These are phyloP conservation scores for Channa maculata DNA, from an alignment of 2,113 vertebrate genomes.

Conservation along the genomic window DNA sequence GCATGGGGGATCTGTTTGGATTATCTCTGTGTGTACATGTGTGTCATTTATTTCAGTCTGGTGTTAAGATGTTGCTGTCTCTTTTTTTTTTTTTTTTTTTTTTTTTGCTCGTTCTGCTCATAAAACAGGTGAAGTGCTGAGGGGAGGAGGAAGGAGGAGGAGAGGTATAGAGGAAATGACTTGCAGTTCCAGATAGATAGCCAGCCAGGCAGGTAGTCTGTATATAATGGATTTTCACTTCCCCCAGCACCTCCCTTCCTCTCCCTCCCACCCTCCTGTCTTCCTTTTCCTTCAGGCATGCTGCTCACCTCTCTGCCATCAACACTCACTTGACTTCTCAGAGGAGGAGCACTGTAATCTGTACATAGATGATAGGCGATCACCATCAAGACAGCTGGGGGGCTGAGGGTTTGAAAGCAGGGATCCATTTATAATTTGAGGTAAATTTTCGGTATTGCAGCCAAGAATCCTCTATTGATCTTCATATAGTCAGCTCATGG, in stretches of 20 bases:
- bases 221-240: slow-evolving; percentile 70
- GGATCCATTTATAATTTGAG: neutral
- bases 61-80: slow-evolving; percentile 38
- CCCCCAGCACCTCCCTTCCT: slow-evolving; percentile 18
- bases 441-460: neutral
- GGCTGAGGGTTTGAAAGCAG: neutral
- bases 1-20: slow-evolving; percentile 16
- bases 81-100: neutral
- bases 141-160: slow-evolving; percentile 18
- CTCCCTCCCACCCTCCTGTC: slow-evolving; percentile 3
- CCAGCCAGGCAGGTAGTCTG: slow-evolving; percentile 57
- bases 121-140: slow-evolving; percentile 55
- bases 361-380: slow-evolving; percentile 20
- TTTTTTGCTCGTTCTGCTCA: slow-evolving; percentile 30
- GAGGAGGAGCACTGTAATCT: slow-evolving; percentile 31
- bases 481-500: slow-evolving; percentile 11
- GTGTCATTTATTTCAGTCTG: slow-evolving; percentile 61
- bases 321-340: slow-evolving; percentile 39
- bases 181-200: slow-evolving; percentile 71
- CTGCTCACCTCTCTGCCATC: slow-evolving; percentile 51
- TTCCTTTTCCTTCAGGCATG: slow-evolving; percentile 44
- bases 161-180: slow-evolving; percentile 65
- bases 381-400: slow-evolving; percentile 14
- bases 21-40: slow-evolving; percentile 42
- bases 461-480: slow-evolving; percentile 14